A percentile compares a stretch with the other conserved stretches of the same genome.
phyloP scores from a whole-genome alignment of 2,888 invertebrate genomes.

The Ennomos erosarius region DNA sequence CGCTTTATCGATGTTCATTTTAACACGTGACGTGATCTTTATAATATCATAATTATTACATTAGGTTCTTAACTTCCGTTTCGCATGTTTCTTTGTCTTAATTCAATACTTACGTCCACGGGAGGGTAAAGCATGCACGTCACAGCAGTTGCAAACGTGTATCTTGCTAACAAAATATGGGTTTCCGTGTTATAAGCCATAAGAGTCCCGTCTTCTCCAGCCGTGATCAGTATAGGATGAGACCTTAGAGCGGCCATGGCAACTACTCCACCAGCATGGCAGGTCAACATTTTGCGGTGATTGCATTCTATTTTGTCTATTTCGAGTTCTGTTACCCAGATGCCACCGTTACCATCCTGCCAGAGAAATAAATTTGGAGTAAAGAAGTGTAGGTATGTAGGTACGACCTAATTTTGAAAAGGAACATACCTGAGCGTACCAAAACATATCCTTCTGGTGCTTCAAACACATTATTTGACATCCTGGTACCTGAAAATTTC shows the following conservation, averaged over 20 bases:
- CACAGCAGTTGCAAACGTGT: slow-evolving; percentile 82
- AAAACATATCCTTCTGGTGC: slow-evolving; percentile 79
- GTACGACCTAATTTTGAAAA: not conserved
- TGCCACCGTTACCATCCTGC: slow-evolving; percentile 94
- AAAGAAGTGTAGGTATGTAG: not conserved
- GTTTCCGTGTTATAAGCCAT: slow-evolving; percentile 89
- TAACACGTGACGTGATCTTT: no score
- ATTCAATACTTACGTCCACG: slow-evolving; percentile 75
- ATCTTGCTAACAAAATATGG: slow-evolving; percentile 85
- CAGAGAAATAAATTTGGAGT: not conserved
- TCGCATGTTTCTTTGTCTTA: no score
- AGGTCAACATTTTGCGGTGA: slow-evolving; percentile 83
- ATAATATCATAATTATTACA: no score
- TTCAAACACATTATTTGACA: slow-evolving; percentile 78
- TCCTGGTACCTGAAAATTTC: slow-evolving; percentile 66
- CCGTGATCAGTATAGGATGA: slow-evolving; percentile 88
- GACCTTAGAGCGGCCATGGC: slow-evolving; percentile 89
- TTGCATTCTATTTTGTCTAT: slow-evolving; percentile 74
- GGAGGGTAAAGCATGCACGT: slow-evolving; percentile 90
- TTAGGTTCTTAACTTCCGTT: no score
- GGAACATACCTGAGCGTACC: slow-evolving; percentile 91
- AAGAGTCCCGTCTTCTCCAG: slow-evolving; percentile 90
- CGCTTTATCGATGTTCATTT: no score
- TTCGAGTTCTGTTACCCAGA: slow-evolving; percentile 82
- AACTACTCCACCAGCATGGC: slow-evolving; percentile 91